A percentile compares a stretch with the other conserved stretches of the same genome.
Conservation (phyloP, 1,140 invertebrate species). For the Frieseomelitta varia region DNA sequence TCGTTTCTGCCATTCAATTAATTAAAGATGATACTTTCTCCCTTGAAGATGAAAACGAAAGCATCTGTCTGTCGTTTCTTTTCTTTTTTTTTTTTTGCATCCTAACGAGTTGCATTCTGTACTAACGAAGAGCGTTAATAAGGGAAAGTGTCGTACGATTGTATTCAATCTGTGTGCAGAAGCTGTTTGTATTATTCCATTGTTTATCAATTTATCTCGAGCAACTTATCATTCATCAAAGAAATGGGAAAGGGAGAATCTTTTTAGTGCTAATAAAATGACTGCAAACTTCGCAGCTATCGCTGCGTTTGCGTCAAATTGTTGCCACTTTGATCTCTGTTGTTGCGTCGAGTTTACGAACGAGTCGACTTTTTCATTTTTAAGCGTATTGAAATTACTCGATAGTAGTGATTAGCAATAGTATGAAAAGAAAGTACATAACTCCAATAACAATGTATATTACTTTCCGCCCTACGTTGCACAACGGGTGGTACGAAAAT, state of each 20-base stretch:
- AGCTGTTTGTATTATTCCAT: neutral
- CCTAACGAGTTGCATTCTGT: too few species aligned
- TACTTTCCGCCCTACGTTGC: neutral
- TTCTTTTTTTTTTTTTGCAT: neutral
- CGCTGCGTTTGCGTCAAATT: neutral
- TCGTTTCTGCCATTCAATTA: neutral
- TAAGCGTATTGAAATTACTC: neutral
- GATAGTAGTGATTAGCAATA: too few species aligned
- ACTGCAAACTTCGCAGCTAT: too few species aligned
- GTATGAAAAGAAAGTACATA: too few species aligned
- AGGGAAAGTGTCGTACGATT: neutral
- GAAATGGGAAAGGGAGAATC: too few species aligned
- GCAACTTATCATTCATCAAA: neutral
- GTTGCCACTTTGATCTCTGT: neutral
- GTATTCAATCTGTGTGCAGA: neutral
- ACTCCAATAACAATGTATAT: neutral
- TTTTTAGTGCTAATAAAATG: too few species aligned
- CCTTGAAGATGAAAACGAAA: neutral
- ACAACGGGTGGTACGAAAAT: conserved; percentile 1
- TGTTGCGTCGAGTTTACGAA: neutral
- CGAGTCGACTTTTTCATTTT: neutral
- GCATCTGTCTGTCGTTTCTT: too few species aligned
- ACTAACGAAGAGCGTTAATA: neutral
- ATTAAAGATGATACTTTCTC: neutral
- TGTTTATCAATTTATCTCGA: neutral